phyloP scores from a whole-genome alignment of 1,140 invertebrate species.

The Bombus confusus region DNA sequence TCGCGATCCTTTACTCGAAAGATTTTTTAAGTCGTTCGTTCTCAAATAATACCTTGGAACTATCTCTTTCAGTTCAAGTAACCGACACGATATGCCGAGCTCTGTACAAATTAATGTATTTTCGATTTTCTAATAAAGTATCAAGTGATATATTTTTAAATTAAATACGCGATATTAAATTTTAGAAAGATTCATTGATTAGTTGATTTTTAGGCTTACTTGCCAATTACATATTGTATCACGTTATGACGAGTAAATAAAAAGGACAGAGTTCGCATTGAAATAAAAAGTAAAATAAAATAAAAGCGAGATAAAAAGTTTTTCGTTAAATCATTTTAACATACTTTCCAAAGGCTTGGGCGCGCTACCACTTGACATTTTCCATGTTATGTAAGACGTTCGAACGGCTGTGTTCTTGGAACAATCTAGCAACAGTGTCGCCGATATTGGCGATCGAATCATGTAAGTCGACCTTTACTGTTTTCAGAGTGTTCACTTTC shows the following conservation, averaged over 20 bases:
- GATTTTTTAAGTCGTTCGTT: constrained; percentile 3
- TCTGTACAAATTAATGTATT: background rate
- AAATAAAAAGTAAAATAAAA: too few relatives aligned
- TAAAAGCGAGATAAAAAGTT: too few relatives aligned
- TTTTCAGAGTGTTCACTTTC: constrained; percentile 20
- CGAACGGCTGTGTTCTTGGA: constrained; percentile 46
- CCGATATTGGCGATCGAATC: constrained; percentile 48
- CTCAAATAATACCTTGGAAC: background rate
- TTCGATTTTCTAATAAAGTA: background rate
- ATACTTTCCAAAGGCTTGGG: background rate
- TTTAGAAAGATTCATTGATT: background rate
- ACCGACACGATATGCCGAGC: background rate
- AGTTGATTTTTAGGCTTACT: background rate
- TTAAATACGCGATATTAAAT: background rate
- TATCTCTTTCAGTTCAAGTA: too few relatives aligned
- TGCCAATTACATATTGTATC: background rate
- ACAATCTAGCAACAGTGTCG: constrained; percentile 44
- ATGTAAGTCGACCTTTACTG: constrained; percentile 34
- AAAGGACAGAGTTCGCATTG: too few relatives aligned
- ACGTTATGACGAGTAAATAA: too few relatives aligned
- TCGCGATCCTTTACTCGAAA: background rate
- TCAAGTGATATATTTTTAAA: background rate
- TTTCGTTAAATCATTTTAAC: too few relatives aligned
- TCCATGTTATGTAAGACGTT: background rate
- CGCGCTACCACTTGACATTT: background rate